Percentiles rank a stretch among this genome's conserved stretches.
These are phyloP conservation scores for Hymenochirus boettgeri DNA, from an alignment of 2,113 vertebrate genomes.

Conservation along the genomic window DNA sequence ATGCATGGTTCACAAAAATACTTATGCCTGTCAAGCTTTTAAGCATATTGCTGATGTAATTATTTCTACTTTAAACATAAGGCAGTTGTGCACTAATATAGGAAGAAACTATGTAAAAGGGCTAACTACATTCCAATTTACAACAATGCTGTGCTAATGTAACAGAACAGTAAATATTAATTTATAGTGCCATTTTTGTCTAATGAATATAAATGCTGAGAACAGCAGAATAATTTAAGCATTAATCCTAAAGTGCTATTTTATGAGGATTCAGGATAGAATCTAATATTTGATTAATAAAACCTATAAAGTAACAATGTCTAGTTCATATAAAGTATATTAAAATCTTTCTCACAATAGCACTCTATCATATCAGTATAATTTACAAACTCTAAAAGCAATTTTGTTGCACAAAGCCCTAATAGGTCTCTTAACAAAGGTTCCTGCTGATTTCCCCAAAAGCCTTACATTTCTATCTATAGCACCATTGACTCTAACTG, in stretches of 20 bases:
- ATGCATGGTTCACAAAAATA: constrained; percentile 5
- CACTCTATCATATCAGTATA: constrained; percentile 3
- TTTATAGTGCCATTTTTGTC: constrained; percentile 20
- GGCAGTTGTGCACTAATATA: neutral
- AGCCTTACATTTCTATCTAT: constrained; percentile 10
- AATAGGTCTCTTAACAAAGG: constrained; percentile 1
- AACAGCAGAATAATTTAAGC: constrained; percentile 15
- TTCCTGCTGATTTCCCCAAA: constrained; percentile 23
- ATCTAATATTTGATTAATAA: constrained; percentile 17
- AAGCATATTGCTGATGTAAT: constrained; percentile 19
- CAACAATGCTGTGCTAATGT: constrained; percentile 18
- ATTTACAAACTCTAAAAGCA: neutral
- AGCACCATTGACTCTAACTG: constrained; percentile 14
- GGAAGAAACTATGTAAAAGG: neutral
- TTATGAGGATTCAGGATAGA: constrained; percentile 21
- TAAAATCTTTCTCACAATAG: constrained; percentile 19
- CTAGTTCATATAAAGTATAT: constrained; percentile 5
- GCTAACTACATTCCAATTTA: constrained; percentile 3
- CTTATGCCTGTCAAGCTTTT: neutral
- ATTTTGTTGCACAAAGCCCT: neutral
- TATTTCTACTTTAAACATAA: constrained; percentile 9
- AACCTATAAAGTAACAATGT: constrained; percentile 6
- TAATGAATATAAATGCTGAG: constrained; percentile 19
- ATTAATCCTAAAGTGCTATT: constrained; percentile 29
- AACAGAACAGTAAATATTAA: constrained; percentile 22